Evolutionary conservation across 2,113 vertebrate species (phyloP), one percentile per base, ranked within the genome.

Genomic region (Mormyrus iriodes): DNA sequence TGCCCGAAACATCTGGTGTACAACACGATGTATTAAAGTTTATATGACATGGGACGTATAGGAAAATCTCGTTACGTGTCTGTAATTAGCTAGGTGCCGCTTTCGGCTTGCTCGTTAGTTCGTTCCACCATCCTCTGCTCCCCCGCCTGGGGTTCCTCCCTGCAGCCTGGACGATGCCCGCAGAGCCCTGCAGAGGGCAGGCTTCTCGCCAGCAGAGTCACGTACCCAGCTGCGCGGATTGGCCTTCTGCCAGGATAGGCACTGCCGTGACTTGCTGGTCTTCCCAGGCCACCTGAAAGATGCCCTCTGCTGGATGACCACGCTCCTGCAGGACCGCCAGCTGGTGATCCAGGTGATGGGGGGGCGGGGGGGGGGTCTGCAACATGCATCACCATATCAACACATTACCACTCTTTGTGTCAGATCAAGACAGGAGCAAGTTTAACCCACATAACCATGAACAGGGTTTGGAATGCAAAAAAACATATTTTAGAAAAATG

Each of bases 301-400:
- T 90, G 94, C 96, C 82, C 95, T 98, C 88, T 90, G 93, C 90
- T 92, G 93, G 90, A 95, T 91, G 91, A 93, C 95, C n/a, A n/a
- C 27, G 91, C 95, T 98, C 89, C 95, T 96, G 88, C 93, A 94
- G 44, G 92, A 97, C 49, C 87, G 93, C 93, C 97, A 95, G 93
- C 96, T 98, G 55, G 88, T 98, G 90, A 91, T 98, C 86, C 97
- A 99, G 97, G 98, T 98, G 92, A 96, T 92, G 83, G 19, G 39
- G 82, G 82, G 15, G 8, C 8, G 2, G 82, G 4, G 44, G 44
- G 12, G 82, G 83, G 44, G 1, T 13, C 10, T n/a, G 27, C 61
- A 13, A 13, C n/a, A 4, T 13, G 46, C 19, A 19, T 27, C 44
- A 10, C 83, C 46, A 49, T 48, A 9, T 13, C 21, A 1, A 3